Percentiles rank a stretch among this genome's conserved stretches.
phyloP scores from a whole-genome alignment of 2,113 vertebrate species.

The Verasper variegatus region DNA sequence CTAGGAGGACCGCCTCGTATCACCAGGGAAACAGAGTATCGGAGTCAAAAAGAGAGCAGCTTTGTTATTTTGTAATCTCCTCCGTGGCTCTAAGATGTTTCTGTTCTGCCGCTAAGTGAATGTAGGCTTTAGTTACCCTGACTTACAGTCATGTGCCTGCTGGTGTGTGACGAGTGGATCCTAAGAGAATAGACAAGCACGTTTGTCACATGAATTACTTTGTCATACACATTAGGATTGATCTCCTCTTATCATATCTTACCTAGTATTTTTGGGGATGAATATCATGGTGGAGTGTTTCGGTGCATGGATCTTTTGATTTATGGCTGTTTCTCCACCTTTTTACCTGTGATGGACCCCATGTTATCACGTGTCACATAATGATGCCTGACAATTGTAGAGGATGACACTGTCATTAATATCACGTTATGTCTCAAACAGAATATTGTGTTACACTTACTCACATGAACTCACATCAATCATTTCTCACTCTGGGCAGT shows the following conservation, averaged over 20 bases:
- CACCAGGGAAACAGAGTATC: constrained; percentile 43
- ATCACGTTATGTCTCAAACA: not conserved
- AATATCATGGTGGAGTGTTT: not conserved
- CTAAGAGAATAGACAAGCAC: constrained; percentile 28
- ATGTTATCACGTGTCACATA: not conserved
- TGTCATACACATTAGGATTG: constrained; percentile 6
- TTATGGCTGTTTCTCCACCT: not conserved
- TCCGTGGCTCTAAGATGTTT: constrained; percentile 23
- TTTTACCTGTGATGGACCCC: not conserved
- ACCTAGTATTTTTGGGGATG: not conserved
- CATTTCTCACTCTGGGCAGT: not conserved
- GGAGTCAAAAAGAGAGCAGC: constrained; percentile 18
- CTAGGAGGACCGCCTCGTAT: constrained; percentile 18
- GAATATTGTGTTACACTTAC: not conserved
- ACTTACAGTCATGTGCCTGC: constrained; percentile 72
- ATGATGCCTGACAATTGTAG: not conserved
- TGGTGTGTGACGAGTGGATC: constrained; percentile 53
- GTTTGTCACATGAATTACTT: constrained; percentile 59
- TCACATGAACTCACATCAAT: not conserved
- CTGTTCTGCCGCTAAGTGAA: constrained; percentile 20
- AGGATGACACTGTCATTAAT: not conserved
- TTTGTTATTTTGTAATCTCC: constrained; percentile 47
- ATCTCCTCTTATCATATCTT: not conserved
- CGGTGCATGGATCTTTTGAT: no score
- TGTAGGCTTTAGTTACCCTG: constrained; percentile 40